Evolutionary conservation across 2,888 invertebrate species (phyloP), one percentile per base, ranked within the genome.

Genomic region (Venustoraphidia nigricollis): DNA sequence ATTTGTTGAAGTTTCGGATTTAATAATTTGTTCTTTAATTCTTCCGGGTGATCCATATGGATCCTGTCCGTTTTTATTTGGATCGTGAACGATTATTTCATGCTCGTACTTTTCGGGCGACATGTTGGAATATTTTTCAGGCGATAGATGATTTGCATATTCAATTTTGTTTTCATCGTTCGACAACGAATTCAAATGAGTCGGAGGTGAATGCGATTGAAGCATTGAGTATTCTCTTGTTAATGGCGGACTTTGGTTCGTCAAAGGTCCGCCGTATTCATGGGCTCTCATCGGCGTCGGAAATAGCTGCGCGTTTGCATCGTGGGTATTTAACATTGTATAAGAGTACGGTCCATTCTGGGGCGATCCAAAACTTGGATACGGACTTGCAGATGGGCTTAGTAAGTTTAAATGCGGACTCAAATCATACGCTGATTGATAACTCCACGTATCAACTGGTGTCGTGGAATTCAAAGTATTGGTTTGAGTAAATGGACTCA

Each of bases 401-500:
- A 87, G 68, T 36, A 88, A 66, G 60, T 79, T 81, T 50, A 81
- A 67, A 60, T 88, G 88, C 9, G 86, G 80, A 14, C 82, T 79
- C 11, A 87, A 64, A 58, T 87, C 87, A 62, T 86, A 86, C 0
- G 83, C 79, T 38, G 84, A 78, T 55, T 83, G 83, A 60, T 84
- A 84, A 1, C 80, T 80, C 86, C 86, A 89, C 45, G 85, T 79
- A 59, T 87, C 87, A 1, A 83, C 79, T 2, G 84, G 81, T n/a
- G 72, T 68, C 2, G 76, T 76, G 14, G 56, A 50, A 36, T 68
- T 67, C 50, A 72, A 69, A 8, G 39, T 36, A 45, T 68, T 65
- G 41, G 76, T 67, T 53, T 76, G 74, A 6, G 77, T 77, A 36
- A 81, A 80, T 6, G 83, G 79, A 49, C 69, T 70, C 46, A 80